Conservation (phyloP, 2,113 vertebrate species). For the Sorex araneus region DNA sequence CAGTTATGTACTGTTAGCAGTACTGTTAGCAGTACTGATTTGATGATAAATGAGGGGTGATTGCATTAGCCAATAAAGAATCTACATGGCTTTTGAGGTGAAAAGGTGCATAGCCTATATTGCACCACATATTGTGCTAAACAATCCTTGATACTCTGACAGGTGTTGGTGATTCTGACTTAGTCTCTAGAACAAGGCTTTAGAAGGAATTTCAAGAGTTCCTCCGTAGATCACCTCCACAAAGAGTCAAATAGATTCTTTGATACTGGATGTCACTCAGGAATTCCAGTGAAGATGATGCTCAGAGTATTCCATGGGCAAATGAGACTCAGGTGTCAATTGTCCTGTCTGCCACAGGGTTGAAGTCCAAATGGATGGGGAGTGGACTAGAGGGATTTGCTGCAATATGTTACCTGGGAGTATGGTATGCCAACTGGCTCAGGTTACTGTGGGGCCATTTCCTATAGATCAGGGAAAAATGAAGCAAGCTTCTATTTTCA, state of each 20-base stretch:
- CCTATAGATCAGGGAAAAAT: slow-evolving; percentile 30
- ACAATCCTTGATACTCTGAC: no score
- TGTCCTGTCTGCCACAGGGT: background rate
- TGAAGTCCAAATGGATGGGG: background rate
- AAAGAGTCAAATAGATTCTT: no score
- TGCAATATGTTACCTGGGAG: slow-evolving; percentile 23
- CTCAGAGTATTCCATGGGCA: background rate
- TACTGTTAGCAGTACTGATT: no score
- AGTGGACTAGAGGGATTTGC: background rate
- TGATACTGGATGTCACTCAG: background rate
- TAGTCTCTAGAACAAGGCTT: background rate
- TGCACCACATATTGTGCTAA: no score
- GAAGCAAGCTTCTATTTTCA: fast-evolving
- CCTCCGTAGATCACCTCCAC: no score
- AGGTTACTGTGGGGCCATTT: background rate
- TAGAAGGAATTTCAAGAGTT: background rate
- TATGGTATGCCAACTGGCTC: background rate
- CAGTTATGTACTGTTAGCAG: no score
- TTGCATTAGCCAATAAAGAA: no score
- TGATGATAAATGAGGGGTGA: no score
- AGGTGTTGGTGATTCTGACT: no score
- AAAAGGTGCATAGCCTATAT: no score
- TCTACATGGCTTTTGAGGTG: no score
- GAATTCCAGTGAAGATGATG: background rate
- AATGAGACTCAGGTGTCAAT: background rate